Evolutionary conservation across 2,888 invertebrate species (phyloP).

Genomic region (Hipparchia semele): DNA sequence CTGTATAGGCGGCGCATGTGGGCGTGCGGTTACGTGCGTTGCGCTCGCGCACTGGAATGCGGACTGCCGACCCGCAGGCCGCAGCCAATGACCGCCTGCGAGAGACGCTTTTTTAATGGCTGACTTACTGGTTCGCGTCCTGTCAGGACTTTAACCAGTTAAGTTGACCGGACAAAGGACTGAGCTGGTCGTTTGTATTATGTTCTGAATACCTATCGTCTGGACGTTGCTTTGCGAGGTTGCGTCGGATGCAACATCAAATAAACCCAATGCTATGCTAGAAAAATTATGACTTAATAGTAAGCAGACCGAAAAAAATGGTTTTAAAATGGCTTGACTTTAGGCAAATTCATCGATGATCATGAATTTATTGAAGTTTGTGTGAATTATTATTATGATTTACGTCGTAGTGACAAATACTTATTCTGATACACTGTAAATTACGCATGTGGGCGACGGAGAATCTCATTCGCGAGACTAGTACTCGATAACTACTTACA

Average conservation of each 20-base stretch:
- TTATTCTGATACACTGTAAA: too few species aligned
- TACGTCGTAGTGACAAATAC: too few species aligned
- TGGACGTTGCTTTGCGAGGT: neutral
- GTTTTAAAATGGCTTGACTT: too few species aligned
- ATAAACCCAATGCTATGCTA: too few species aligned
- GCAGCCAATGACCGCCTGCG: constrained; percentile 79
- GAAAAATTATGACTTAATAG: too few species aligned
- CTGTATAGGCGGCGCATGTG: constrained; percentile 55
- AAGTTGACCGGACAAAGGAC: constrained; percentile 57
- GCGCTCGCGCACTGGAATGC: constrained; percentile 79
- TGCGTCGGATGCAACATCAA: neutral
- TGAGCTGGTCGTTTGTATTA: constrained; percentile 27
- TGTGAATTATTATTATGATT: too few species aligned
- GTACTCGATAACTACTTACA: too few species aligned
- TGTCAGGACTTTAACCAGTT: constrained; percentile 65
- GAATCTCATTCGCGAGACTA: too few species aligned
- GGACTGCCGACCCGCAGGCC: constrained; percentile 68
- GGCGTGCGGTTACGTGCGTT: constrained; percentile 67
- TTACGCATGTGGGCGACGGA: too few species aligned
- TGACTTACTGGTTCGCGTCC: constrained; percentile 67
- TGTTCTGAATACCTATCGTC: constrained; percentile 4
- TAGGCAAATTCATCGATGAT: too few species aligned
- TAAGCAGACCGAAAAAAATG: too few species aligned
- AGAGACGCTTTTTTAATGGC: constrained; percentile 77
- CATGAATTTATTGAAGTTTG: too few species aligned